These are phyloP conservation scores for Myocastor coypus DNA, from an alignment of 2,113 vertebrate genomes.

Conservation along the genomic window DNA sequence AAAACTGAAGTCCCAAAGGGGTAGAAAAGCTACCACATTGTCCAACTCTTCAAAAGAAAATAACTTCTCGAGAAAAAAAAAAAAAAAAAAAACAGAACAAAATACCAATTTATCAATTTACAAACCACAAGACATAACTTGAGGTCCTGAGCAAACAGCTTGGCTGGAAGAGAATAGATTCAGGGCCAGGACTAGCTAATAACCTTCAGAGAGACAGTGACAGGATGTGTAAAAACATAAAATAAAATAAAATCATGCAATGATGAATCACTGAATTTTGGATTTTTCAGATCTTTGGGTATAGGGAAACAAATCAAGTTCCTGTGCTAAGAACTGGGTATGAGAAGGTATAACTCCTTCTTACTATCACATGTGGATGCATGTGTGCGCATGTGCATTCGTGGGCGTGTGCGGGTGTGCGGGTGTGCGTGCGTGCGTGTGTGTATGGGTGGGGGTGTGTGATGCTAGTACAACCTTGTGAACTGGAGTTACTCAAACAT, in stretches of 20 bases:
- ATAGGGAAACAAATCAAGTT: not conserved
- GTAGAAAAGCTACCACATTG: not conserved
- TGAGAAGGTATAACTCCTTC: not conserved
- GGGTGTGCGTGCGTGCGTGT: not conserved
- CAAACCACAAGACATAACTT: not conserved
- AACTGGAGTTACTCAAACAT: not conserved
- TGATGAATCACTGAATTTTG: not conserved
- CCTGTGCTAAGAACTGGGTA: not conserved
- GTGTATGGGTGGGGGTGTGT: not conserved
- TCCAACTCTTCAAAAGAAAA: conserved; percentile 50
- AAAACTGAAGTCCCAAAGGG: not conserved
- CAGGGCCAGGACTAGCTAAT: not conserved
- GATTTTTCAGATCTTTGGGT: not conserved
- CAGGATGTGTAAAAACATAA: not conserved
- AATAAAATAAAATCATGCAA: not conserved
- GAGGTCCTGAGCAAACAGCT: not conserved
- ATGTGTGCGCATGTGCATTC: no score
- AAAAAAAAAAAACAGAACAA: conserved; percentile 59
- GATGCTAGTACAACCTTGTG: not conserved
- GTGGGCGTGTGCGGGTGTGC: not conserved
- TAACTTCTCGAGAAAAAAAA: conserved; percentile 54
- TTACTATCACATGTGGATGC: not conserved
- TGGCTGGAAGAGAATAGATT: not conserved
- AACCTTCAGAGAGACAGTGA: not conserved
- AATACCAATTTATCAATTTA: conserved; percentile 42